Percentiles rank a stretch among this genome's conserved stretches.
phyloP scores from a whole-genome alignment of 2,113 vertebrate genomes.

The Castor canadensis region DNA sequence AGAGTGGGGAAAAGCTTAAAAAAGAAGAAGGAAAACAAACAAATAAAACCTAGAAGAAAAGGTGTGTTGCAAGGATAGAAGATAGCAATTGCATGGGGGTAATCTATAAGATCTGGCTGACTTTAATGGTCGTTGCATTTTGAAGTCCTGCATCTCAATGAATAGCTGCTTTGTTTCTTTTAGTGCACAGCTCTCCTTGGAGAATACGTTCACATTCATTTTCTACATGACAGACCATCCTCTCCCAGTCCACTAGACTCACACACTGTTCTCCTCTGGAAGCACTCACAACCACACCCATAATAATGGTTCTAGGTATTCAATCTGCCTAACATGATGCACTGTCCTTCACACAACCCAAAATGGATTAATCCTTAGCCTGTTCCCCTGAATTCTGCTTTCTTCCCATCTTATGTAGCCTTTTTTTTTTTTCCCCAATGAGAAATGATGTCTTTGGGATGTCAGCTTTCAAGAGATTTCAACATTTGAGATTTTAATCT shows the following conservation, averaged over 20 bases:
- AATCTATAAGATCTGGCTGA: background rate
- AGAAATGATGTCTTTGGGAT: background rate
- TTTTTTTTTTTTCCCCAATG: background rate
- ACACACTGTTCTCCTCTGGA: background rate
- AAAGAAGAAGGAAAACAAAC: background rate
- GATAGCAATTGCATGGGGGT: background rate
- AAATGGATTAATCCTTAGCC: background rate
- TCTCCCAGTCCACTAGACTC: background rate
- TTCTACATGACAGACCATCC: background rate
- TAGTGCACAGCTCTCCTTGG: background rate
- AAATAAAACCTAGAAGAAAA: background rate
- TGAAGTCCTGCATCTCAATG: background rate
- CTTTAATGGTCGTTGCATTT: background rate
- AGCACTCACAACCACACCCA: background rate
- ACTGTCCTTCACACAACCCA: background rate
- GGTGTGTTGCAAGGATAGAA: background rate
- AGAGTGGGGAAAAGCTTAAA: background rate
- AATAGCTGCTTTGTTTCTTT: background rate
- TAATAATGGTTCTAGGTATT: background rate
- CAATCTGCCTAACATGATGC: too few species aligned
- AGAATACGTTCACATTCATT: background rate
- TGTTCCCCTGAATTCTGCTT: background rate
- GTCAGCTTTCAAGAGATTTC: background rate
- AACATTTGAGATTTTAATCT: background rate
- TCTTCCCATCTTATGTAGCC: too few species aligned